Evolutionary conservation across 1,140 invertebrate genomes (phyloP), one percentile per base, ranked within the genome.

Genomic region (Piezodorus guildinii): DNA sequence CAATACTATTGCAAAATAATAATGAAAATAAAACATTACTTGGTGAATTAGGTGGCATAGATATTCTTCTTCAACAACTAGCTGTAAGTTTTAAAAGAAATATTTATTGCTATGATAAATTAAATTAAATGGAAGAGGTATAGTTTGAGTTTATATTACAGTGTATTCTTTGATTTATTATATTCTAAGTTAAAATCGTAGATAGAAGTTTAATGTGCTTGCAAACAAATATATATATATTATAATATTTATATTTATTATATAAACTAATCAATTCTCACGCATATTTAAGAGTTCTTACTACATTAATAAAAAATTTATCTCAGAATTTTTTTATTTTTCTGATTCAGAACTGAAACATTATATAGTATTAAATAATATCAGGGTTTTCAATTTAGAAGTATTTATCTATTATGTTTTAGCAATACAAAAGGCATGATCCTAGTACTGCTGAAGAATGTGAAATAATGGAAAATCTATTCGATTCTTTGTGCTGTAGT

Each of bases 381-480:
- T 10, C 6, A 4, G 8, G 27, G 8, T 30, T 30, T 30, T 30
- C 27, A 8, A 39, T 39, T 10, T 39, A 39, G 9, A 39, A 39
- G 6, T 39, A 10, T 39, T 10, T 9, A 64, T 69, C 27, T 25
- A 23, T 56, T 56, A 21, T 67, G 65, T 72, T 78, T 25, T 71
- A 91, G 88, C 87, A 85, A 69, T 99, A 96, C 76, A 98, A 99
- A 75, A 78, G 91, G 54, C 91, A 97, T 72, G 94, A 98, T 79
- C 96, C 96, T 1, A 79, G 77, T 56, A 85, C 83, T 62, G 83
- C 83, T 12, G 95, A 99, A 75, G 96, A 99, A 75, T 85, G 91
- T 71, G 97, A 99, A 77, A 88, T 94, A 72, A 98, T 99, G 95
- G 96, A 98, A 74, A 99, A 99, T 78, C 77, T 99, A 52, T 99